phyloP scores from a whole-genome alignment of 2,113 vertebrate species.

The Myxocyprinus asiaticus region DNA sequence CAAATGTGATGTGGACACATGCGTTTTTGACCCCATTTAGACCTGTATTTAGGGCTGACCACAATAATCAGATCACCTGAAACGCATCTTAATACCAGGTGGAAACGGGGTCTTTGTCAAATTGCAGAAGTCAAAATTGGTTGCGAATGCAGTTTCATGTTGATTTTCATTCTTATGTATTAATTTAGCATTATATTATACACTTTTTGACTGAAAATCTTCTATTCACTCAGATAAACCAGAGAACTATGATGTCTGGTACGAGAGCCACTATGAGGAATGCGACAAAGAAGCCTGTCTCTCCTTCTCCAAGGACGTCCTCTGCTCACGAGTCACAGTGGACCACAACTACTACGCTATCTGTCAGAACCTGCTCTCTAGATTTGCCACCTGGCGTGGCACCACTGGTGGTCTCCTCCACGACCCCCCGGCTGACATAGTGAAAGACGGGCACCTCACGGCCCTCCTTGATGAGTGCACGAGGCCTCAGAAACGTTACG shows the following conservation, averaged over 20 bases:
- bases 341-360: conserved; percentile 99
- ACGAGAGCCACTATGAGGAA: conserved; percentile 97
- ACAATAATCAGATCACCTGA: too few relatives aligned
- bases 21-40: too few relatives aligned
- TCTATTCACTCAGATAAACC: conserved; percentile 85
- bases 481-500: conserved; percentile 89
- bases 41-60: too few relatives aligned
- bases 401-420: conserved; percentile 95
- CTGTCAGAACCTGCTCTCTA: conserved; percentile 96
- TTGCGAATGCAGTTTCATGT: not conserved
- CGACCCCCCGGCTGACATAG: conserved; percentile 87
- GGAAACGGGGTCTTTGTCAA: too few relatives aligned
- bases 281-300: conserved; percentile 97
- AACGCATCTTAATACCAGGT: too few relatives aligned
- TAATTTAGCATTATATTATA: not conserved
- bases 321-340: conserved; percentile 91
- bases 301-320: conserved; percentile 96
- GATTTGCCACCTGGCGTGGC: conserved; percentile 93
- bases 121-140: too few relatives aligned
- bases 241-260: conserved; percentile 96
- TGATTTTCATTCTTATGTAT: not conserved
- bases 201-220: not conserved
- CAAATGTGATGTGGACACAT: too few relatives aligned
- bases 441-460: conserved; percentile 89
- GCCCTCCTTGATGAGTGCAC: conserved; percentile 94